Base-by-base conservation (phyloP, 2,113 vertebrate genomes). In the Helogale parvula region DNA sequence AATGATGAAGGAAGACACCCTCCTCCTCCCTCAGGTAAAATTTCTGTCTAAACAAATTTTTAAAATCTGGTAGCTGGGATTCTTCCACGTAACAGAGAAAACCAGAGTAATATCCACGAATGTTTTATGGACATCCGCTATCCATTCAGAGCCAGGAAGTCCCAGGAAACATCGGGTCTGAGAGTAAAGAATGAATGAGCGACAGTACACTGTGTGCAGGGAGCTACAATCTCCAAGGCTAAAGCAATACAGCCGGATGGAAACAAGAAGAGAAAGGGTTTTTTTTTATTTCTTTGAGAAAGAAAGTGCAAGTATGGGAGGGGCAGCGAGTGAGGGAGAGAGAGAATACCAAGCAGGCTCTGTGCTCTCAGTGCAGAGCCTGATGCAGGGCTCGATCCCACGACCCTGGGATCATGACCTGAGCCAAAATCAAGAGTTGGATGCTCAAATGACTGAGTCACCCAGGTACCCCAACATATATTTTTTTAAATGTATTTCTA, bases 1-100 rank as follows among this genome's bases (percentile, higher is more conserved):
- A 88, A 69, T 19, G 33, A 93, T 7, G 54, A n/a, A 80, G 31
- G 33, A 88, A 93, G 31, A 47, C 14, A 96, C 14, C 5, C 31
- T n/a, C n/a, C 21, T 57, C 19, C 12, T n/a, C 38, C 21, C 77
- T 86, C 33, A 76, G 69, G 45, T 90, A 72, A 96, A 94, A 93
- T 69, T 35, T 96, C 6, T 23, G 17, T 71, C 57, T 76, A 71
- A 94, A 95, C 54, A 29, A 31, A 71, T 16, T 21, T 60, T 9
- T 23, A 86, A 29, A 33, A 25, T 35, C 21, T 88, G 23, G 65
- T 90, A 87, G 25, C 50, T 60, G n/a, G 41, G 60, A 60, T 92
- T 87, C 60, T 60, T 86, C 35, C 71, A 27, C 0, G 0, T 76
- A 45, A n/a, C 21, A 31, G n/a, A 47, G 35, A n/a, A 77, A n/a